These are phyloP conservation scores for Podocnemis expansa DNA, from an alignment of 2,113 vertebrate species.

Conservation along the genomic window DNA sequence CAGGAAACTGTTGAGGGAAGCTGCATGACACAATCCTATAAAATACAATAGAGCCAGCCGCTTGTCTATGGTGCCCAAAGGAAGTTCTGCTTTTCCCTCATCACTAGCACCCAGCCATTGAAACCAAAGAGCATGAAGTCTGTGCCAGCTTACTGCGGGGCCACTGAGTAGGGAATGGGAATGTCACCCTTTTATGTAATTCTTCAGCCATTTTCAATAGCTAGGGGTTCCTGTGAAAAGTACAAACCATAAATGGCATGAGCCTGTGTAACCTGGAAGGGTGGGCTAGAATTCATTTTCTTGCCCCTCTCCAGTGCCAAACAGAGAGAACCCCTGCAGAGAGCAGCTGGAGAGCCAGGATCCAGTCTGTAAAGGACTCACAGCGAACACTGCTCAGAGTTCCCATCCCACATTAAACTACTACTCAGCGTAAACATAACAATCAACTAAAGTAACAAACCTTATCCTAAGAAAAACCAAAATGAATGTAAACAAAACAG, in stretches of 20 bases:
- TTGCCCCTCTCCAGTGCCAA: no score
- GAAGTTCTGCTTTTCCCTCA: not conserved
- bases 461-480: no score
- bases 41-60: constrained; percentile 26
- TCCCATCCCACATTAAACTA: no score
- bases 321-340: no score
- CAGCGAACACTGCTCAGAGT: no score
- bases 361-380: no score
- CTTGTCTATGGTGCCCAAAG: not conserved
- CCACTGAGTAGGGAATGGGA: not conserved
- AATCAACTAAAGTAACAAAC: no score
- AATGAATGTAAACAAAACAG: no score
- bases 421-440: no score
- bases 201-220: not conserved
- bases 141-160: not conserved
- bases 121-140: not conserved
- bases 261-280: not conserved
- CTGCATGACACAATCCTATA: not conserved
- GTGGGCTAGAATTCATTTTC: no score
- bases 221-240: not conserved
- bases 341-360: no score
- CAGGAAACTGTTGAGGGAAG: not conserved
- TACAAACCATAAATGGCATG: not conserved
- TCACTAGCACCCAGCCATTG: constrained; percentile 10
- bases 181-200: not conserved